A percentile compares a stretch with the other conserved stretches of the same genome.
Conservation (phyloP, 2,113 vertebrate species). For the Sturnira hondurensis region DNA sequence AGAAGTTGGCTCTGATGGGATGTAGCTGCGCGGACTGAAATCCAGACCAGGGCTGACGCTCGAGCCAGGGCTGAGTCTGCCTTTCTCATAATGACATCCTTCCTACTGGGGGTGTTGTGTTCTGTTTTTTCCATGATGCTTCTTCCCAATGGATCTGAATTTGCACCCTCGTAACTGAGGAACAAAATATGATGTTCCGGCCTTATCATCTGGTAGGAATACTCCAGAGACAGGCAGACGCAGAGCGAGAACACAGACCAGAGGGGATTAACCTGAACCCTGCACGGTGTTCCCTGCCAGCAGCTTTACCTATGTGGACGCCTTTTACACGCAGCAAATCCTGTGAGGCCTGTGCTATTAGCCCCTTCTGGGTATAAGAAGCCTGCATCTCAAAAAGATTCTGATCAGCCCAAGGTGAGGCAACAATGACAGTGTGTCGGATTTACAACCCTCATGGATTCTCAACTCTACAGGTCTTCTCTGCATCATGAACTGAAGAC, state of each 20-base stretch:
- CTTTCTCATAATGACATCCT: background rate
- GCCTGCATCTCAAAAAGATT: background rate
- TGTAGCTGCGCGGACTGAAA: constrained; percentile 51
- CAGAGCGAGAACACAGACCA: background rate
- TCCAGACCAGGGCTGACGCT: background rate
- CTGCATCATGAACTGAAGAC: background rate
- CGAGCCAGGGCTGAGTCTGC: background rate
- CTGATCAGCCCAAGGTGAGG: background rate
- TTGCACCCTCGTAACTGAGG: background rate
- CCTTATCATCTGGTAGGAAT: background rate
- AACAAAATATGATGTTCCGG: background rate
- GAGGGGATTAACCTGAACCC: background rate
- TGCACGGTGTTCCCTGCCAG: background rate
- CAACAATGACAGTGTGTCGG: background rate
- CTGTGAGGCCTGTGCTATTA: background rate
- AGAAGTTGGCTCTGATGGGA: constrained; percentile 33
- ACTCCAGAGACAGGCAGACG: background rate
- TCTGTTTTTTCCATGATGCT: background rate
- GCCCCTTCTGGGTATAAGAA: background rate
- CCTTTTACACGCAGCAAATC: background rate
- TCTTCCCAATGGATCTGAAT: background rate
- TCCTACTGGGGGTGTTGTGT: background rate
- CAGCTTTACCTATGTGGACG: background rate
- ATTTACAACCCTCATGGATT: background rate
- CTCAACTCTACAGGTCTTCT: background rate